Percentiles rank a stretch among this genome's conserved stretches.
These are phyloP conservation scores for Maniola jurtina DNA, from an alignment of 1,140 invertebrate species.

Conservation along the genomic window DNA sequence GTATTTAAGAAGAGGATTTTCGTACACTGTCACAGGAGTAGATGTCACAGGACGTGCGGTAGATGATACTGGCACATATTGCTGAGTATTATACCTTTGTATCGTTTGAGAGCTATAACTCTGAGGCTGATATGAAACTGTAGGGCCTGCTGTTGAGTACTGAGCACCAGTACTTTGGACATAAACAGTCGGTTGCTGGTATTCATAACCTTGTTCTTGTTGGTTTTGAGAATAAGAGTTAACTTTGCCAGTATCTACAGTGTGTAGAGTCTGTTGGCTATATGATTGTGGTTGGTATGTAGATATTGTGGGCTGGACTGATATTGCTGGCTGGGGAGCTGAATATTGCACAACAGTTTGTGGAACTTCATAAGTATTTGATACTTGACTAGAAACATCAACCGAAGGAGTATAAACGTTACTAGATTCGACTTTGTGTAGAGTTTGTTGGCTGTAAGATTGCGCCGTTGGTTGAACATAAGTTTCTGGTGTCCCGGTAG, in stretches of 20 bases:
- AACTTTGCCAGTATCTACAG: constrained; percentile 50
- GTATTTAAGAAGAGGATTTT: constrained; percentile 60
- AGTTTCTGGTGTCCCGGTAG: constrained; percentile 62
- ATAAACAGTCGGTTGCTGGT: constrained; percentile 36
- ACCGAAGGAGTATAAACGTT: constrained; percentile 42
- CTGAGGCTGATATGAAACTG: constrained; percentile 29
- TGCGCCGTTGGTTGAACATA: constrained; percentile 51
- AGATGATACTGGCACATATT: constrained; percentile 34
- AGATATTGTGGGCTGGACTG: constrained; percentile 39
- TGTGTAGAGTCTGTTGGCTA: constrained; percentile 61
- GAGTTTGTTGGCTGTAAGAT: constrained; percentile 56
- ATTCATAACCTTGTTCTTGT: constrained; percentile 32
- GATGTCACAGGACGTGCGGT: constrained; percentile 32
- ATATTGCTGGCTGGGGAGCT: constrained; percentile 45
- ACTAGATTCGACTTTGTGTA: constrained; percentile 52
- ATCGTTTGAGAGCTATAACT: constrained; percentile 37
- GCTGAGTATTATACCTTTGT: constrained; percentile 28
- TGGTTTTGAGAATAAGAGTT: constrained; percentile 47
- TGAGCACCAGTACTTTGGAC: constrained; percentile 38
- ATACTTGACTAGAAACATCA: constrained; percentile 35
- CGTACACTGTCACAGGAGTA: constrained; percentile 49
- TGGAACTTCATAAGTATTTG: constrained; percentile 45
- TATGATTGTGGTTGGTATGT: constrained; percentile 52
- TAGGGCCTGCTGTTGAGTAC: constrained; percentile 42
- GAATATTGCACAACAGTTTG: constrained; percentile 46